Conservation (phyloP, 2,113 vertebrate species). For the Narcine bancroftii region DNA sequence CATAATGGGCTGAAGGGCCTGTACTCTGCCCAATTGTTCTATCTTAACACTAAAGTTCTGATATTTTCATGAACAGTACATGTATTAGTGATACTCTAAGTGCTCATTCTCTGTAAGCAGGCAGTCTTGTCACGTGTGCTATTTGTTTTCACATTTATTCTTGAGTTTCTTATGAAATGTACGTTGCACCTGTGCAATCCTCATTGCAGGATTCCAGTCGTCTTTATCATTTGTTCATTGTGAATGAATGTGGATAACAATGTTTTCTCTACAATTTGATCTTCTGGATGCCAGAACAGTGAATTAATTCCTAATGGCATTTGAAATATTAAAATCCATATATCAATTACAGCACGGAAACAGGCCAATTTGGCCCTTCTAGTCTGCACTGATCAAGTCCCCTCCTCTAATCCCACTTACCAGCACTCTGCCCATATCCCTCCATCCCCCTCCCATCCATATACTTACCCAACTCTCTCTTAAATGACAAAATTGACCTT, state of each 20-base stretch:
- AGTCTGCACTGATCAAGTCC: too few relatives aligned
- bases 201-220: neutral
- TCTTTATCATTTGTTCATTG: neutral
- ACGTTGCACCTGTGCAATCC: neutral
- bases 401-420: too few relatives aligned
- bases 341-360: too few relatives aligned
- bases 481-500: too few relatives aligned
- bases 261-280: neutral
- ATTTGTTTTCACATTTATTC: neutral
- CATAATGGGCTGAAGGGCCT: too few relatives aligned
- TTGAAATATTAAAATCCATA: too few relatives aligned
- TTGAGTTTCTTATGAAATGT: neutral
- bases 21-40: too few relatives aligned
- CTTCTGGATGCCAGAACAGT: neutral
- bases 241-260: neutral
- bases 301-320: neutral
- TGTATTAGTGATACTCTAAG: too few relatives aligned
- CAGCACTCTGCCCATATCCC: too few relatives aligned
- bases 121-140: neutral
- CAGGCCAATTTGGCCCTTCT: too few relatives aligned
- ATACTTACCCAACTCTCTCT: too few relatives aligned
- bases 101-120: neutral
- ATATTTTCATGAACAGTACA: neutral
- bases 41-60: neutral
- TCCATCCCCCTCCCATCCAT: too few relatives aligned